Evolutionary conservation across 1,140 invertebrate genomes (phyloP), one percentile per base, ranked within the genome.

Genomic region (Yoshiicerus persimilis): DNA sequence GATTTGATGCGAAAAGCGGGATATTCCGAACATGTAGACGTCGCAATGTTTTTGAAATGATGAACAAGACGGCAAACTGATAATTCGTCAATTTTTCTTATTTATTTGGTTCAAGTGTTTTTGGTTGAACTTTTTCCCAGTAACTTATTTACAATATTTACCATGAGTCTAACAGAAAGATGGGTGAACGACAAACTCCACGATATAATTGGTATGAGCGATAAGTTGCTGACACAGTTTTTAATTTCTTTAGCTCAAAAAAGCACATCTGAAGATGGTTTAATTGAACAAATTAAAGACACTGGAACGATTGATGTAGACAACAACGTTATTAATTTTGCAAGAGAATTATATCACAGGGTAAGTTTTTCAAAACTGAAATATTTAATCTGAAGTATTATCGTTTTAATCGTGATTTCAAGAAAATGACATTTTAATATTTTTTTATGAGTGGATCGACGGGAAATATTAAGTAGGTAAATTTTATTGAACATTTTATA

Each of bases 141-240:
- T n/a, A 56, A n/a, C 20, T 47, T 4, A 4, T 25, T 66, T 66
- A 23, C 27, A 80, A 23, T 5, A 1, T 10, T 34, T 8, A 38
- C 13, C 20, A 89, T 89, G 88, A 80, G 84, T 66, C 41, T 88
- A 34, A 56, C 92, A 13, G 91, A 93, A 88, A 91, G 90, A 64
- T 94, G 94, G 94, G 93, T 94, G 1, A 93, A 92, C 83, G 94
- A 94, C 89, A 91, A 93, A 88, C 92, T 94, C 3, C 93, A 94
- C 88, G 93, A 93, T 87, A 93, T 94, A 86, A 88, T 94, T 64
- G 94, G 94, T 9, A 93, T 94, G 91, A 94, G 94, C 85, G 94
- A 94, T 89, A 92, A 92, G 89, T 92, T 92, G 80, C 92, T 94
- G 38, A 92, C 92, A 2, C 92, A 94, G 87, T 94, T 93, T 92